These are phyloP conservation scores for Ferrisia virgata DNA, from an alignment of 2,888 invertebrate genomes.

Conservation along the genomic window DNA sequence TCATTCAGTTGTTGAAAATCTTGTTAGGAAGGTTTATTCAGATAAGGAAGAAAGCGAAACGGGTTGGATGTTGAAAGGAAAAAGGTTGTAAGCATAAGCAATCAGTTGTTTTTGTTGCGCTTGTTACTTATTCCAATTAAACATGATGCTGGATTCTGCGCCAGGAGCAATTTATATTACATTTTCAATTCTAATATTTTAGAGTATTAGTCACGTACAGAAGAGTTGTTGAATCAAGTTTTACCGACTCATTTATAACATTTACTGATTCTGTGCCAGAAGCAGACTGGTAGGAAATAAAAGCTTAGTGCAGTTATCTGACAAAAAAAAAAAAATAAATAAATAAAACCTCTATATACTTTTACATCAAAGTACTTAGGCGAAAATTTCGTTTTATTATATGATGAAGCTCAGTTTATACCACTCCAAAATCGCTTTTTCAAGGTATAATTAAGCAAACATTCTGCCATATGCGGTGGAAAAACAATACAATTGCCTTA, in stretches of 20 bases:
- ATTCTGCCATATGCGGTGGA: background rate
- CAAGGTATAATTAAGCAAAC: background rate
- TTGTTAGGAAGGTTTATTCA: too few species aligned
- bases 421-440: background rate
- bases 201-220: too few species aligned
- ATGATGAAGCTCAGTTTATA: background rate
- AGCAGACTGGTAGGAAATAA: background rate
- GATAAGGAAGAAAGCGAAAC: too few species aligned
- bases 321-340: background rate
- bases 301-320: background rate
- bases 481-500: background rate
- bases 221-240: too few species aligned
- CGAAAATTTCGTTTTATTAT: background rate
- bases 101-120: too few species aligned
- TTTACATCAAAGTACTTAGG: background rate
- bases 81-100: too few species aligned
- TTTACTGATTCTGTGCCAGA: background rate
- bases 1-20: too few species aligned
- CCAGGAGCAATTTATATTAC: too few species aligned
- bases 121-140: too few species aligned
- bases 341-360: background rate
- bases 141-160: too few species aligned
- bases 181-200: too few species aligned
- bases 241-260: background rate
- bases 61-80: too few species aligned